Evolutionary conservation across 2,797 vertebrate genomes (phyloP).

Genomic region (Simalia tracyae): DNA sequence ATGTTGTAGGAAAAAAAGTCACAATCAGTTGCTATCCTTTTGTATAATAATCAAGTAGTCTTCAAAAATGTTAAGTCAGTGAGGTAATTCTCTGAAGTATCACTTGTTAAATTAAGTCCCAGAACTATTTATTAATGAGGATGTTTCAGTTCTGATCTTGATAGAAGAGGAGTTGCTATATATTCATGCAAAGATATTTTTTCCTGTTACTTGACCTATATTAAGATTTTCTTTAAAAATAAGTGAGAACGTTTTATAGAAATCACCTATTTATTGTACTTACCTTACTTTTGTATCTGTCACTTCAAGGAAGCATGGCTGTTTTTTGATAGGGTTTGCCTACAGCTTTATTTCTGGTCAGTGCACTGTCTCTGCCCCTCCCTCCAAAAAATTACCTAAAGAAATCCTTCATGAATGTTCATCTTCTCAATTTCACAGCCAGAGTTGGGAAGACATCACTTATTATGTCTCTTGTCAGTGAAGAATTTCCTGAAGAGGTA

Average conservation of each 20-base stretch:
- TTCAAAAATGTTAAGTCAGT: background rate
- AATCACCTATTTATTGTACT: background rate
- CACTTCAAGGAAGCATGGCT: background rate
- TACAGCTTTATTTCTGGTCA: background rate
- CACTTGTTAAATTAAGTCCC: background rate
- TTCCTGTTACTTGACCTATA: background rate
- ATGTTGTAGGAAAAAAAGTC: background rate
- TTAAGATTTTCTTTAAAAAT: background rate
- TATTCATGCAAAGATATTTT: background rate
- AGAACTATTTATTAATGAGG: background rate
- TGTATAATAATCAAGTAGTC: background rate
- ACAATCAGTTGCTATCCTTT: background rate
- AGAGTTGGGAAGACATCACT: slow-evolving; percentile 98
- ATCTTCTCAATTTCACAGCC: slow-evolving; percentile 77
- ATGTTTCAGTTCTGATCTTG: background rate
- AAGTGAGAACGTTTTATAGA: background rate
- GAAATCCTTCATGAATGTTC: slow-evolving; percentile 51
- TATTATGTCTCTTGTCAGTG: slow-evolving; percentile 98
- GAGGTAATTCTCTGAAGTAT: background rate
- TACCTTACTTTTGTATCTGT: background rate
- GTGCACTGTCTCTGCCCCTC: background rate
- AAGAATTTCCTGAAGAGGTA: slow-evolving; percentile 99
- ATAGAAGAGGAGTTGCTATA: background rate
- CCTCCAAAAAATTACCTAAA: background rate
- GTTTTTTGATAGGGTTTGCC: background rate